A percentile compares a stretch with the other conserved stretches of the same genome.
Conservation (phyloP, 2,888 invertebrate species). For the Timandra comae region DNA sequence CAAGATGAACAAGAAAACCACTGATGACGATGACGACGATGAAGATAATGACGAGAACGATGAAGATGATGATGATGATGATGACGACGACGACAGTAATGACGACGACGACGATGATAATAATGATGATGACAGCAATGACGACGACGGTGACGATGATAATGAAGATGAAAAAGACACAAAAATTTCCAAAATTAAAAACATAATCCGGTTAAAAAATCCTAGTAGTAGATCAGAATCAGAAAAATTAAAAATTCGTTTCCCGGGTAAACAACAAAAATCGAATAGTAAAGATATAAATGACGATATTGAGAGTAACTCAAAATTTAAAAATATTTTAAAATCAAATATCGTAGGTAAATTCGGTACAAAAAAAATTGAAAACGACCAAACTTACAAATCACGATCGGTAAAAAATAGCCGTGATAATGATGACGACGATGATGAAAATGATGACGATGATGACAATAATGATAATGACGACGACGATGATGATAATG, state of each 20-base stretch:
- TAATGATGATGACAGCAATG: conserved; percentile 61
- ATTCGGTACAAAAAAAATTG: background rate
- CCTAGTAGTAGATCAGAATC: conserved; percentile 23
- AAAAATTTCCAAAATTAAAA: conserved; percentile 30
- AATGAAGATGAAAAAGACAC: conserved; percentile 35
- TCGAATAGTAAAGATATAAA: conserved; percentile 37
- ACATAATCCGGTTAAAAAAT: conserved; percentile 29
- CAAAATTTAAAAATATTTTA: background rate
- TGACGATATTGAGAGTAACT: conserved; percentile 66
- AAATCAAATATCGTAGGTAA: background rate
- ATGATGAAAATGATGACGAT: conserved; percentile 39
- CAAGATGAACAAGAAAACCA: conserved; percentile 15
- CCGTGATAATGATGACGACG: conserved; percentile 31
- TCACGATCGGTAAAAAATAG: conserved; percentile 16
- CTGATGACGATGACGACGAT: conserved; percentile 35
- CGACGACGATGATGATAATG: conserved; percentile 36
- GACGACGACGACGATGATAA: conserved; percentile 70
- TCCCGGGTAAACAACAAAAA: conserved; percentile 23
- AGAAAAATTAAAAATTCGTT: conserved; percentile 36
- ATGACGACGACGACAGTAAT: conserved; percentile 35
- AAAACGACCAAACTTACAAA: no score
- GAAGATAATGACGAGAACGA: conserved; percentile 45
- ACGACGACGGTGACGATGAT: conserved; percentile 46
- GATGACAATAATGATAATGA: conserved; percentile 45
- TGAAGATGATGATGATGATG: conserved; percentile 28